Percentiles rank a stretch among this genome's conserved stretches.
Evolutionary conservation across 1,140 invertebrate genomes (phyloP).

Genomic region (Bombus picipes): DNA sequence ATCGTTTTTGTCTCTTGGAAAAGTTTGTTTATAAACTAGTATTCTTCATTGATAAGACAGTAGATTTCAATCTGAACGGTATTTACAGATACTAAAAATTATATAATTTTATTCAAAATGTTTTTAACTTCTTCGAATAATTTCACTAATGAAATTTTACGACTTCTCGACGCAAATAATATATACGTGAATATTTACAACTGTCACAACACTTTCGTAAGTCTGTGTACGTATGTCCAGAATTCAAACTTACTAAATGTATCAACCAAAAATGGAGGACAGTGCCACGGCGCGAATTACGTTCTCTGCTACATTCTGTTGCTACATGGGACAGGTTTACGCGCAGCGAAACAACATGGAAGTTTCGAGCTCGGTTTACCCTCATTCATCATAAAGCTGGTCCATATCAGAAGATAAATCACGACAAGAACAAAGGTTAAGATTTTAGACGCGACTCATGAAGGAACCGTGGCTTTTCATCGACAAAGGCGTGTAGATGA

Average conservation of each 20-base stretch:
- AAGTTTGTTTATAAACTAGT: neutral
- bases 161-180: neutral
- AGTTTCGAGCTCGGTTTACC: slow-evolving; percentile 19
- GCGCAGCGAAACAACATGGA: too few species aligned
- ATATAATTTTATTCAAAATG: too few species aligned
- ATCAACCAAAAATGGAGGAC: neutral
- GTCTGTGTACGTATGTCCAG: neutral
- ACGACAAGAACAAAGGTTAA: slow-evolving; percentile 9
- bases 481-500: neutral
- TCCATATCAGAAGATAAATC: slow-evolving; percentile 33
- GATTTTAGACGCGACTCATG: neutral
- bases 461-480: slow-evolving; percentile 18
- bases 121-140: too few species aligned
- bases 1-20: neutral
- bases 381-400: slow-evolving; percentile 2
- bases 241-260: neutral
- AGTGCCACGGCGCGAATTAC: neutral
- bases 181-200: neutral
- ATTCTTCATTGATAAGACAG: neutral
- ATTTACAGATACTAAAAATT: too few species aligned
- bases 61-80: neutral
- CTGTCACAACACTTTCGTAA: too few species aligned
- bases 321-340: neutral
- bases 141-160: too few species aligned
- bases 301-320: neutral